A percentile compares a stretch with the other conserved stretches of the same genome.
Conservation (phyloP, 2,113 vertebrate genomes). For the Gavia stellata region DNA sequence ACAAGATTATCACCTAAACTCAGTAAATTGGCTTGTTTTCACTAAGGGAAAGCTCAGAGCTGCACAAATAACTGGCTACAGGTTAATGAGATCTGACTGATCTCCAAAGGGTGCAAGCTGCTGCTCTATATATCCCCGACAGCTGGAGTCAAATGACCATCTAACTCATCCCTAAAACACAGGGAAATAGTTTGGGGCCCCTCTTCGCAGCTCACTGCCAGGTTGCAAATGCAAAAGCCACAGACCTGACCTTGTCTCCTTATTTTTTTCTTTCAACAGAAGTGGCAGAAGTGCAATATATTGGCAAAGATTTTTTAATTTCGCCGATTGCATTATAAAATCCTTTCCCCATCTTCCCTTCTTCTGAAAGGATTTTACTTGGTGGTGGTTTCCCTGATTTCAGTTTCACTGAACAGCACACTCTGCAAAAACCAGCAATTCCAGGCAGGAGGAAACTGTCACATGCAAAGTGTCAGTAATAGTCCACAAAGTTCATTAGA, state of each 20-base stretch:
- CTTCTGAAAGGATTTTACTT: not conserved
- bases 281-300: not conserved
- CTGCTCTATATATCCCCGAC: not conserved
- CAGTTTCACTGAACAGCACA: not conserved
- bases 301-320: not conserved
- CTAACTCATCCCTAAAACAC: not conserved
- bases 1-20: not conserved
- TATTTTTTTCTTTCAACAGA: not conserved
- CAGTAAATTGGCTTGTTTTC: constrained; percentile 6
- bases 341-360: not conserved
- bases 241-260: not conserved
- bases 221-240: not conserved
- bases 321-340: not conserved
- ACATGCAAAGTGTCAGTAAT: not conserved
- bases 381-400: not conserved
- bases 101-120: constrained; percentile 44
- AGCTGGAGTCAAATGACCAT: constrained; percentile 36
- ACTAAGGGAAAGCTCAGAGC: not conserved
- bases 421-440: not conserved
- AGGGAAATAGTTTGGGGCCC: not conserved
- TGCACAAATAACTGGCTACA: constrained; percentile 10
- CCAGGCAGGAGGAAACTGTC: not conserved
- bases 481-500: not conserved
- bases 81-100: constrained; percentile 51
- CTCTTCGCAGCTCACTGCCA: not conserved